These are phyloP conservation scores for Melanotaenia boesemani DNA, from an alignment of 2,797 vertebrate species.

Conservation along the genomic window DNA sequence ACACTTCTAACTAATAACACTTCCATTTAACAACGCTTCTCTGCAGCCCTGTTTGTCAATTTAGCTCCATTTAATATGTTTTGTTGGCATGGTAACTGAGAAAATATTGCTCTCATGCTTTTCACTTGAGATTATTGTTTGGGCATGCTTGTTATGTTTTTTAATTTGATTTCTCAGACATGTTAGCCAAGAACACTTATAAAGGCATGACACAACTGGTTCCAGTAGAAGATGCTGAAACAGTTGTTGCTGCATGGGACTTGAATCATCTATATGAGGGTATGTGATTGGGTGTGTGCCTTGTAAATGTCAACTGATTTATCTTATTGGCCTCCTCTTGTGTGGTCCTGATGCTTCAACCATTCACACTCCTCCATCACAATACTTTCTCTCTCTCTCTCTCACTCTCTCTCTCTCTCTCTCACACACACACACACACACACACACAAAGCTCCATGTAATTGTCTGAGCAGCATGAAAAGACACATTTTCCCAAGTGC, in stretches of 20 bases:
- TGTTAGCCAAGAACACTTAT: conserved; percentile 9
- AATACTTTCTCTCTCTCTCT: too few species aligned
- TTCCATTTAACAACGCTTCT: conserved; percentile 43
- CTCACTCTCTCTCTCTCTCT: too few species aligned
- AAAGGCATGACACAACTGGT: neutral
- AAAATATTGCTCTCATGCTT: conserved; percentile 1
- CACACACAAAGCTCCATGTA: conserved; percentile 20
- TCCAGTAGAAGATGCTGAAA: neutral
- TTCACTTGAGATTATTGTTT: conserved; percentile 2
- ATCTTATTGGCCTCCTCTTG: conserved; percentile 54
- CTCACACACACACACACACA: conserved; percentile 9
- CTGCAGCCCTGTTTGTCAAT: conserved; percentile 40
- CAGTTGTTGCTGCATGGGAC: conserved; percentile 21
- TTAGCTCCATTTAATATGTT: conserved; percentile 39
- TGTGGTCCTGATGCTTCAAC: conserved; percentile 54
- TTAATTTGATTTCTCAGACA: conserved; percentile 16
- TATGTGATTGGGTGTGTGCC: conserved; percentile 38
- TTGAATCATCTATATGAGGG: conserved; percentile 34
- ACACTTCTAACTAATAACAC: conserved; percentile 23
- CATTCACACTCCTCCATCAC: conserved; percentile 7
- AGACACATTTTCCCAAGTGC: conserved; percentile 10
- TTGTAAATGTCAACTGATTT: conserved; percentile 71
- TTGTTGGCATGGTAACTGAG: conserved; percentile 24
- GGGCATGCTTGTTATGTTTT: conserved; percentile 11
- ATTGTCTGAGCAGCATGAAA: conserved; percentile 35